These are phyloP conservation scores for Ophion obscuratus DNA, from an alignment of 2,888 invertebrate genomes.

Conservation along the genomic window DNA sequence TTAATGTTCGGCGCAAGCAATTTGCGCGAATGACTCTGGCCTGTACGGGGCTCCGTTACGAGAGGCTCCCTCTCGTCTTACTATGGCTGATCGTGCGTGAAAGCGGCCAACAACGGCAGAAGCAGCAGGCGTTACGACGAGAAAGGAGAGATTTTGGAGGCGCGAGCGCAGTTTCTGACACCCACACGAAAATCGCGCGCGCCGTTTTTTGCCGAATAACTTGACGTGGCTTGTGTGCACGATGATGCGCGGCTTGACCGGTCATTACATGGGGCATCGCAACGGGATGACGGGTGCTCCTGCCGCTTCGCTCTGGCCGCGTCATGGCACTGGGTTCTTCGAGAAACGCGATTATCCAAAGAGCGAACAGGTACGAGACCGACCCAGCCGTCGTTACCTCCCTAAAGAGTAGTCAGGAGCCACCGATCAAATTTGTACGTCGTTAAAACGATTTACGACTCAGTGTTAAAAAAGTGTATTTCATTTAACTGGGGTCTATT, in stretches of 20 bases:
- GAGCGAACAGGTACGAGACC: slow-evolving; percentile 57
- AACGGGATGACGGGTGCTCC: background rate
- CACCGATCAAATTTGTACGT: slow-evolving; percentile 62
- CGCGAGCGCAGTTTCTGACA: slow-evolving; percentile 67
- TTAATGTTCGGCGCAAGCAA: slow-evolving; percentile 77
- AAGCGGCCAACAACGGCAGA: slow-evolving; percentile 11
- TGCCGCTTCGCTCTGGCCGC: slow-evolving; percentile 34
- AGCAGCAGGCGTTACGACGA: slow-evolving; percentile 52
- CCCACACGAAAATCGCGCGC: slow-evolving; percentile 67
- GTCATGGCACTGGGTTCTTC: slow-evolving; percentile 56
- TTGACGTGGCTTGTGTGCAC: slow-evolving; percentile 40
- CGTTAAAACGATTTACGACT: slow-evolving; percentile 46
- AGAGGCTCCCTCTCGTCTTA: slow-evolving; percentile 45
- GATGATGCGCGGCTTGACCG: slow-evolving; percentile 67
- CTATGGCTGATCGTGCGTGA: slow-evolving; percentile 24
- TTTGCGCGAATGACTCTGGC: slow-evolving; percentile 78
- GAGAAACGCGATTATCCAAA: slow-evolving; percentile 62
- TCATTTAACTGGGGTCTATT: background rate
- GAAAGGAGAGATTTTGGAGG: slow-evolving; percentile 15
- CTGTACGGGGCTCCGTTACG: slow-evolving; percentile 48
- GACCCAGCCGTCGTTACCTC: slow-evolving; percentile 52
- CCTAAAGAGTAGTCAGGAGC: slow-evolving; percentile 47
- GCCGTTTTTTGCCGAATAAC: slow-evolving; percentile 46
- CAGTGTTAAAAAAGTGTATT: slow-evolving; percentile 26
- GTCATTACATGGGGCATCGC: slow-evolving; percentile 71